phyloP scores from a whole-genome alignment of 2,888 invertebrate species.

The Acrobasis consociella region DNA sequence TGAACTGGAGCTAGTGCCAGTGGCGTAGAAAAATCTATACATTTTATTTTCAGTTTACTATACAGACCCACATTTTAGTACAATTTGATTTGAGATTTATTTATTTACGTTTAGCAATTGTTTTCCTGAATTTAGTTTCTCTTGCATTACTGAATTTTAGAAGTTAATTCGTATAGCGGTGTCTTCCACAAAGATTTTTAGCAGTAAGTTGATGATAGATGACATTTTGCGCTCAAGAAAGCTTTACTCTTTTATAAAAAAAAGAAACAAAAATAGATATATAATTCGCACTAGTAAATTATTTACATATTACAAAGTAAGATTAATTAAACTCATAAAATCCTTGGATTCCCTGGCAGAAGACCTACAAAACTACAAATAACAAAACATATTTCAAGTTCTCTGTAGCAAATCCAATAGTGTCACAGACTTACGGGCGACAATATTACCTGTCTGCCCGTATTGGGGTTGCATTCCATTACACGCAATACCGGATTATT shows the following conservation, averaged over 20 bases:
- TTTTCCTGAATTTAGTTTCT: not conserved
- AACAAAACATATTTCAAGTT: slow-evolving; percentile 22
- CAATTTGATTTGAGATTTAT: not conserved
- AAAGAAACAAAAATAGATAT: too few species aligned
- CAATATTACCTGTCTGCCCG: slow-evolving; percentile 16
- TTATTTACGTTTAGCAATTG: not conserved
- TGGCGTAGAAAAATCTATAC: not conserved
- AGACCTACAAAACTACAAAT: slow-evolving; percentile 5
- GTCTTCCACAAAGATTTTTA: too few species aligned
- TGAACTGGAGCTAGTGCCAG: slow-evolving; percentile 18
- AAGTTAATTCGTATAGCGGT: not conserved
- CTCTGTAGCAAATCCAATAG: slow-evolving; percentile 18
- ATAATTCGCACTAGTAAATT: too few species aligned
- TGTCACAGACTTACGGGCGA: slow-evolving; percentile 18
- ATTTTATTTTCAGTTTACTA: slow-evolving; percentile 11
- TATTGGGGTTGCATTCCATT: slow-evolving; percentile 20
- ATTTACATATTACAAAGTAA: too few species aligned
- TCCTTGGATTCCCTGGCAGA: not conserved
- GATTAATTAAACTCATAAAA: too few species aligned
- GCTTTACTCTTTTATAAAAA: too few species aligned
- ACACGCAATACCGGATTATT: slow-evolving; percentile 10
- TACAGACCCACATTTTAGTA: slow-evolving; percentile 4
- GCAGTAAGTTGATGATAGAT: too few species aligned
- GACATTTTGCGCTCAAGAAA: too few species aligned
- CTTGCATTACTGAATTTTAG: not conserved